Percentiles rank a stretch among this genome's conserved stretches.
Evolutionary conservation across 1,140 invertebrate species (phyloP).

Genomic region (Drosophila serrata): DNA sequence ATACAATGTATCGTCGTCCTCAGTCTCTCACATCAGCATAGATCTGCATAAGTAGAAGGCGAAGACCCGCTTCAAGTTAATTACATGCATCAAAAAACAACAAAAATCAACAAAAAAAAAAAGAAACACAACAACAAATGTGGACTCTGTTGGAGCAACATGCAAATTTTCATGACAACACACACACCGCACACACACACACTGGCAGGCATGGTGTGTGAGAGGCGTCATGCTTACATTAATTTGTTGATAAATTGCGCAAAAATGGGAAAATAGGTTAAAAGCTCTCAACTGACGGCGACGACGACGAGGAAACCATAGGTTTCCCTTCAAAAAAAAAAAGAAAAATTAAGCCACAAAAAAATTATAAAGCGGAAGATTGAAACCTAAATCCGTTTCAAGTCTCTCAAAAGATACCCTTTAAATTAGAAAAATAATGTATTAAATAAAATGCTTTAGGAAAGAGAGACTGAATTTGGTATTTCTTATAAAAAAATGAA

Average conservation of each 20-base stretch:
- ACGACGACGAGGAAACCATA: conserved; percentile 29
- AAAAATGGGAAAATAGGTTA: conserved; percentile 80
- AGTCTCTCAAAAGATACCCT: conserved; percentile 12
- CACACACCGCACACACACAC: conserved; percentile 5
- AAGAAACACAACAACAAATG: conserved; percentile 32
- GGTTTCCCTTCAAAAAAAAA: conserved; percentile 36
- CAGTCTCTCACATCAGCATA: conserved; percentile 52
- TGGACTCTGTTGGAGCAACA: conserved; percentile 42
- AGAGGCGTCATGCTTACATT: conserved; percentile 65
- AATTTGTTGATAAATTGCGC: conserved; percentile 79
- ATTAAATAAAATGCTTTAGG: too few relatives aligned
- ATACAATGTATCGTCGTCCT: conserved; percentile 16
- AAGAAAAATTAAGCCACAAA: conserved; percentile 12
- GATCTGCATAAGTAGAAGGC: conserved; percentile 47
- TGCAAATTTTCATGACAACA: conserved; percentile 69
- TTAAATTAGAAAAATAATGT: background rate
- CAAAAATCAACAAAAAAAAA: conserved; percentile 13
- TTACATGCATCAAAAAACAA: conserved; percentile 68
- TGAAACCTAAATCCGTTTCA: background rate
- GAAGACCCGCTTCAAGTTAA: conserved; percentile 72
- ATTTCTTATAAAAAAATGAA: too few relatives aligned
- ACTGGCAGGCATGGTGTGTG: conserved; percentile 4
- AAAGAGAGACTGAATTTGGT: too few relatives aligned
- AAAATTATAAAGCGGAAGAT: conserved; percentile 11
- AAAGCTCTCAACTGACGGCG: conserved; percentile 62